Evolutionary conservation across 2,888 invertebrate species (phyloP).

Genomic region (Synanthedon formicaeformis): DNA sequence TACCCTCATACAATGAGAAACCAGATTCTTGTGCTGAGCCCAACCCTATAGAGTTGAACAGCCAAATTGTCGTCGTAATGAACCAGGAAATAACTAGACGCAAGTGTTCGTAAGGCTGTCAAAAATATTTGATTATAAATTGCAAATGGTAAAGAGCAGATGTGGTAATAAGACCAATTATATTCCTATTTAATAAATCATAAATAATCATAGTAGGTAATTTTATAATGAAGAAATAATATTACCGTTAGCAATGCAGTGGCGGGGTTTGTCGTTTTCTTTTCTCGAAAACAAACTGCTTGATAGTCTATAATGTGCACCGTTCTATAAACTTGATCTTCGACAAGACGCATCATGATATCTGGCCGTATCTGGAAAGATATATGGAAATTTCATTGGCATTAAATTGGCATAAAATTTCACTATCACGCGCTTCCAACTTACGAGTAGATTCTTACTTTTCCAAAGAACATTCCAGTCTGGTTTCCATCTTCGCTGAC

Average conservation of each 20-base stretch:
- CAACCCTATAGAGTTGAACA: constrained; percentile 67
- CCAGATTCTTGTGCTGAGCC: constrained; percentile 62
- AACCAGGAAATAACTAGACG: constrained; percentile 70
- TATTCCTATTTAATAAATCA: no score
- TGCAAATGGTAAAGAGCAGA: not conserved
- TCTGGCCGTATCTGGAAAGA: constrained; percentile 69
- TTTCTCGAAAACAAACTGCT: constrained; percentile 85
- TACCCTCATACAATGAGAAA: constrained; percentile 56
- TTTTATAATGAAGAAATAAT: not conserved
- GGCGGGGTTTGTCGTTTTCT: constrained; percentile 73
- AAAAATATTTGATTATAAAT: constrained; percentile 3
- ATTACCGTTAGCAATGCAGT: constrained; percentile 72
- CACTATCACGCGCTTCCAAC: not conserved
- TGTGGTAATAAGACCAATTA: not conserved
- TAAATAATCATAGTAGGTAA: not conserved
- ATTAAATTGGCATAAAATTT: no score
- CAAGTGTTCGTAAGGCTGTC: constrained; percentile 72
- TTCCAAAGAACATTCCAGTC: constrained; percentile 90
- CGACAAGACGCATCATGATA: constrained; percentile 80
- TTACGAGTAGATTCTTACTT: constrained; percentile 47
- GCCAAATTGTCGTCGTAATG: constrained; percentile 67
- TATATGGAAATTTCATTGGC: not conserved
- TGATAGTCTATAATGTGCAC: constrained; percentile 89
- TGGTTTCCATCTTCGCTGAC: constrained; percentile 78
- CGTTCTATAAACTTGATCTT: constrained; percentile 79